Evolutionary conservation across 2,888 invertebrate genomes (phyloP).

Genomic region (Aleiodes leptofemur): DNA sequence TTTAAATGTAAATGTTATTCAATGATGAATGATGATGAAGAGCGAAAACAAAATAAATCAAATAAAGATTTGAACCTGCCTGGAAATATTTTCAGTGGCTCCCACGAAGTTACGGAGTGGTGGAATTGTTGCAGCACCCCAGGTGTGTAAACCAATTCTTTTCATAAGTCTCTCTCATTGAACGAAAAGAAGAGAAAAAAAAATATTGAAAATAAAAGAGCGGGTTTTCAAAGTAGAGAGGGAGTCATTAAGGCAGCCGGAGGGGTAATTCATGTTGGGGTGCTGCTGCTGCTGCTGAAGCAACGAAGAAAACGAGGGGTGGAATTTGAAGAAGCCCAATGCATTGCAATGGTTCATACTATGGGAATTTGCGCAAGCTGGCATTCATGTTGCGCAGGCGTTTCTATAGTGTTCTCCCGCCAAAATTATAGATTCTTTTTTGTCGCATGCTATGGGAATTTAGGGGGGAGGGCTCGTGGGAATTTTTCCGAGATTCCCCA

Average conservation of each 20-base stretch:
- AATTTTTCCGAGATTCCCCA: constrained; percentile 6
- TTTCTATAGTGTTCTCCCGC: constrained; percentile 46
- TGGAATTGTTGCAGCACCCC: constrained; percentile 23
- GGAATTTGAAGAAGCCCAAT: constrained; percentile 49
- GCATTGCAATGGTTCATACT: constrained; percentile 50
- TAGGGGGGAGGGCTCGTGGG: constrained; percentile 35
- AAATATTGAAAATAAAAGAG: constrained; percentile 35
- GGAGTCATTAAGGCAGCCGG: constrained; percentile 45
- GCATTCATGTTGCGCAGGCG: constrained; percentile 53
- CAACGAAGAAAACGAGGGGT: constrained; percentile 47
- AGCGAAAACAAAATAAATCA: too few species aligned
- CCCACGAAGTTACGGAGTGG: constrained; percentile 24
- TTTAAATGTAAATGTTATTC: too few species aligned
- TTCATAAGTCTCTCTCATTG: constrained; percentile 22
- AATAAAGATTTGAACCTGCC: constrained; percentile 34
- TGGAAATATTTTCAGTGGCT: constrained; percentile 24
- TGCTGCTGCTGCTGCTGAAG: neutral
- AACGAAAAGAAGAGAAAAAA: constrained; percentile 9
- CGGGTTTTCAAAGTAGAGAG: constrained; percentile 41
- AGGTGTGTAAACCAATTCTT: constrained; percentile 39
- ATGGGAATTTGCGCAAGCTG: constrained; percentile 69
- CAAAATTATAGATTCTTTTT: constrained; percentile 43
- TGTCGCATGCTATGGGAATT: constrained; percentile 18
- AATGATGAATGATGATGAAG: too few species aligned
- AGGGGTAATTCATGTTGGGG: constrained; percentile 35